Base-by-base conservation (phyloP, 2,113 vertebrate genomes). In the Psettodes erumei region DNA sequence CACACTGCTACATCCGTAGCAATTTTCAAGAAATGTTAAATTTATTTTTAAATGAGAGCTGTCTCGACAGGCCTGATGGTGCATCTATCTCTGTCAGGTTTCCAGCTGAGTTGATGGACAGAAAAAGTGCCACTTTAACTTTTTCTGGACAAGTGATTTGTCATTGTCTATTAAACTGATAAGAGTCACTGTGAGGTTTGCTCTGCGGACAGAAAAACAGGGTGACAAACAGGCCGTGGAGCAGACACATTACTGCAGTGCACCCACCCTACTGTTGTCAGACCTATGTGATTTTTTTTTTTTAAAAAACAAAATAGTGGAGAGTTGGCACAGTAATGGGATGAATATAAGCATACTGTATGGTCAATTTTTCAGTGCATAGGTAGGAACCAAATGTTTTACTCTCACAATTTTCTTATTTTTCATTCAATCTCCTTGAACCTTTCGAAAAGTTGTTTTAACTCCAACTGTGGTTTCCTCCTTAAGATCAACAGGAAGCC, bases 91-190 rank as follows among this genome's bases (percentile, higher is more conserved):
- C 43, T 48, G 67, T 71, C 58, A 54, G 8, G 23, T 43, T 56
- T 69, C 32, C 75, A 58, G 10, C 56, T 16, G 60, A 70, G 47
- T 53, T 62, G 60, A 74, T 45, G 51, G 71, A 74, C 63, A 74
- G 60, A 69, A 65, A 69, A 76, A 64, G 18, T 50, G 18, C 37
- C 23, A 21, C 51, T 56, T 80, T 45, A 74, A 74, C 47, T 67
- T 77, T 43, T 62, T 70, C 13, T 23, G 18, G 27, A 56, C 28
- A 23, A 53, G 38, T 51, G 55, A 76, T 75, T 70, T 35, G 66
- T 79, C 55, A 43, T 53, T 79, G 65, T 71, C 71, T 38, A 67
- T 71, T 77, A 50, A 62, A 13, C 59, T 10, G 2, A 42, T 72
- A n/a, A 58, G 53, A 45, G 37, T 69, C 23, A 38, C 18, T 33